Conservation (phyloP, 1,140 invertebrate genomes). For the Brachionus angularis region DNA sequence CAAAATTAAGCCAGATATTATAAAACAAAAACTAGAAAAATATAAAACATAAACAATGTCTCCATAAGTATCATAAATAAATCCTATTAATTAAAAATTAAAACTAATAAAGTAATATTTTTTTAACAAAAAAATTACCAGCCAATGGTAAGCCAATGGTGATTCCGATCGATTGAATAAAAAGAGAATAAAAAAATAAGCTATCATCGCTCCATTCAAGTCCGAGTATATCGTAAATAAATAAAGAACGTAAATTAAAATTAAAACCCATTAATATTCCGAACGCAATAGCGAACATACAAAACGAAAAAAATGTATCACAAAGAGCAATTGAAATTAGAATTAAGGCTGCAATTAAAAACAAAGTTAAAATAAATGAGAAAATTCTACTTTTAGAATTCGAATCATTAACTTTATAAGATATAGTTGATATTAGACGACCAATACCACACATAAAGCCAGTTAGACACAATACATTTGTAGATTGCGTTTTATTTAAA, state of each 20-base stretch:
- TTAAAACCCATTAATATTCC: constrained; percentile 15
- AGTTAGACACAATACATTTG: constrained; percentile 18
- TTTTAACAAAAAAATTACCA: neutral
- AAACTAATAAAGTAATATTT: neutral
- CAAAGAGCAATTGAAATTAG: neutral
- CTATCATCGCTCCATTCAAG: constrained; percentile 41
- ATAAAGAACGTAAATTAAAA: constrained; percentile 25
- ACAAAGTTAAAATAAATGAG: constrained; percentile 11
- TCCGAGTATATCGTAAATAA: constrained; percentile 24
- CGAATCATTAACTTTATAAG: constrained; percentile 40
- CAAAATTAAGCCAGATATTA: constrained; percentile 7
- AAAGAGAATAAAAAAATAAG: constrained; percentile 17
- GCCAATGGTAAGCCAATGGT: constrained; percentile 7
- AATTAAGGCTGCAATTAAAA: neutral
- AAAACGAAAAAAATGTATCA: constrained; percentile 36
- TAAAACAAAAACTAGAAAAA: neutral
- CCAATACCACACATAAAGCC: constrained; percentile 19
- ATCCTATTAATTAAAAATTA: neutral
- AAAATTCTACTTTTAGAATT: constrained; percentile 16
- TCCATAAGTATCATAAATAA: neutral
- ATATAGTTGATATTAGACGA: constrained; percentile 26
- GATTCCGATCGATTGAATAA: constrained; percentile 4
- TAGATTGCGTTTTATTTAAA: constrained; percentile 2
- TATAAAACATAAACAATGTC: constrained; percentile 25
- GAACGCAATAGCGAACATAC: constrained; percentile 12